These are phyloP conservation scores for Etheostoma cragini DNA, from an alignment of 2,113 vertebrate species.

Conservation along the genomic window DNA sequence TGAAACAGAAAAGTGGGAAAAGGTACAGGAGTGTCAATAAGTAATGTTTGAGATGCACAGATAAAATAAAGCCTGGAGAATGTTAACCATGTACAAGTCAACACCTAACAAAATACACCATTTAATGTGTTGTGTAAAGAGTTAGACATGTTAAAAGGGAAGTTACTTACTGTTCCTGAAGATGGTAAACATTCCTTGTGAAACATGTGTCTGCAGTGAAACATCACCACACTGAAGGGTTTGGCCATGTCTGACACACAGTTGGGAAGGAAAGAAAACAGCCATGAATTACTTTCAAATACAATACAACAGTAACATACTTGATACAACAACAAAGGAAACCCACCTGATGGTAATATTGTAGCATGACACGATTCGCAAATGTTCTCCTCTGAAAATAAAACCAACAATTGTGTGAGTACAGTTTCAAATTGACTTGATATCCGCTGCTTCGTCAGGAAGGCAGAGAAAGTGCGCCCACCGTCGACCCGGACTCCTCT, in stretches of 20 bases:
- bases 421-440: constrained; percentile 15
- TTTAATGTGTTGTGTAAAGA: not conserved
- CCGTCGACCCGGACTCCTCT: constrained; percentile 93
- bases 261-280: not conserved
- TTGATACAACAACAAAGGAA: not conserved
- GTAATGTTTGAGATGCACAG: not conserved
- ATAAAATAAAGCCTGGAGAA: not conserved
- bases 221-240: constrained; percentile 90
- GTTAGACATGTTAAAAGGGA: not conserved
- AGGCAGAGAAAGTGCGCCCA: constrained; percentile 63
- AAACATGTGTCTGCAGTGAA: constrained; percentile 99
- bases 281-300: not conserved
- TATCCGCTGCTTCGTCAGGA: not conserved
- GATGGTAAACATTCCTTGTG: constrained; percentile 96
- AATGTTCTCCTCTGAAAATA: constrained; percentile 92
- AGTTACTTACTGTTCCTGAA: constrained; percentile 87
- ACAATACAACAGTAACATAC: not conserved
- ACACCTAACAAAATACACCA: not conserved
- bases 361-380: constrained; percentile 94
- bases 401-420: constrained; percentile 13
- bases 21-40: not conserved
- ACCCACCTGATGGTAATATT: constrained; percentile 93
- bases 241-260: constrained; percentile 89
- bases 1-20: constrained; percentile 65
- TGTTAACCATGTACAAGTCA: not conserved